A percentile compares a stretch with the other conserved stretches of the same genome.
phyloP scores from a whole-genome alignment of 1,140 invertebrate species.

The Lethocerus indicus region DNA sequence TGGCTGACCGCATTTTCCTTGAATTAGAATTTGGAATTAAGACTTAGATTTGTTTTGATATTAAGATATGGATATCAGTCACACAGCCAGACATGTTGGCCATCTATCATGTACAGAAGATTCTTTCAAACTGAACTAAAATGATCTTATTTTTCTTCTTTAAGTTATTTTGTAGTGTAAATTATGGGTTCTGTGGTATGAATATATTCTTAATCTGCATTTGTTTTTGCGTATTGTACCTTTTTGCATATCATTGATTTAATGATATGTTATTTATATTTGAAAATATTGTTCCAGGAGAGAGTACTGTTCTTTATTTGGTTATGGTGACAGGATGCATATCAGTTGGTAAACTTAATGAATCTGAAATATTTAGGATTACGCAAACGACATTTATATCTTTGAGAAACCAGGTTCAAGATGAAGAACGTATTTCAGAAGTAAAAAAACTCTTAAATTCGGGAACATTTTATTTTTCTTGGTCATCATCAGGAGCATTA shows the following conservation, averaged over 20 bases:
- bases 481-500: constrained; percentile 35
- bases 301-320: constrained; percentile 65
- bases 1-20: too few species aligned
- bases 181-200: too few species aligned
- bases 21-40: too few species aligned
- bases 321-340: constrained; percentile 88
- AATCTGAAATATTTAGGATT: constrained; percentile 85
- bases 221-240: not conserved
- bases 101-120: not conserved
- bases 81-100: not conserved
- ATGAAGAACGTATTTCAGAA: constrained; percentile 65
- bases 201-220: too few species aligned
- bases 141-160: not conserved
- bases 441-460: constrained; percentile 85
- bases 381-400: constrained; percentile 82
- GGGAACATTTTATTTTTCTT: constrained; percentile 92
- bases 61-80: too few species aligned
- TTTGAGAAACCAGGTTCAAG: constrained; percentile 56
- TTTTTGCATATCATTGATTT: not conserved
- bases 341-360: constrained; percentile 83
- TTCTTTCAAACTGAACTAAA: not conserved
- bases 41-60: too few species aligned
- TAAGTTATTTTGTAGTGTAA: not conserved
- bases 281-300: constrained; percentile 30
- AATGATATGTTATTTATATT: not conserved